Evolutionary conservation across 2,888 invertebrate species (phyloP).

Genomic region (Arctia plantaginis): DNA sequence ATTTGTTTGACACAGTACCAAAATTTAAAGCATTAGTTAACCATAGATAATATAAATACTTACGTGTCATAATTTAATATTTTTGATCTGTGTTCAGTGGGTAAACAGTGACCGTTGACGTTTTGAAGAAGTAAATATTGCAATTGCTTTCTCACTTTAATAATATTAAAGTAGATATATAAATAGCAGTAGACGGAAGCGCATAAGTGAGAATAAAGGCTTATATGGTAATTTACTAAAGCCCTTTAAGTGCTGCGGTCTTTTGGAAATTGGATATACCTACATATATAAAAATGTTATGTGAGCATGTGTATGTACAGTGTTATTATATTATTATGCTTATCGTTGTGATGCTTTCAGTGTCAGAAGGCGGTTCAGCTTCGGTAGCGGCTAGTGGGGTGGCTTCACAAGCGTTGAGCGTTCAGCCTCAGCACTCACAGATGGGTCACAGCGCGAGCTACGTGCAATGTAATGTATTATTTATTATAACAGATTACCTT

Average conservation of each 20-base stretch:
- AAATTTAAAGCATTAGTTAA: too few relatives aligned
- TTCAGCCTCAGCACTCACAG: constrained; percentile 73
- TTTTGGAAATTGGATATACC: not conserved
- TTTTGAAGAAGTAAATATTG: too few relatives aligned
- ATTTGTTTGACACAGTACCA: too few relatives aligned
- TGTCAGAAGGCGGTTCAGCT: constrained; percentile 61
- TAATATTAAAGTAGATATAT: too few relatives aligned
- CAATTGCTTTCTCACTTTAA: too few relatives aligned
- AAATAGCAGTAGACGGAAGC: too few relatives aligned
- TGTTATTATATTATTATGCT: not conserved
- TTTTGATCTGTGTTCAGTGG: too few relatives aligned
- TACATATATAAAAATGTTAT: not conserved
- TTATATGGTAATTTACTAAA: too few relatives aligned
- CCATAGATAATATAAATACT: too few relatives aligned
- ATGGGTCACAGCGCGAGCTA: constrained; percentile 90
- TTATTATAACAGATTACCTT: not conserved
- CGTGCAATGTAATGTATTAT: constrained; percentile 88
- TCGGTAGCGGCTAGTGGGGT: constrained; percentile 56
- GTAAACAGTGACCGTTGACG: too few relatives aligned
- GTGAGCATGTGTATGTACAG: not conserved
- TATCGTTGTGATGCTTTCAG: constrained; percentile 37
- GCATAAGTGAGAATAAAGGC: too few relatives aligned
- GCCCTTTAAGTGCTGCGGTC: not conserved
- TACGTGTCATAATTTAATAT: too few relatives aligned
- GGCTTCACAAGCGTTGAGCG: constrained; percentile 61